These are phyloP conservation scores for Oxycera nigricornis DNA, from an alignment of 2,888 invertebrate genomes.

Conservation along the genomic window DNA sequence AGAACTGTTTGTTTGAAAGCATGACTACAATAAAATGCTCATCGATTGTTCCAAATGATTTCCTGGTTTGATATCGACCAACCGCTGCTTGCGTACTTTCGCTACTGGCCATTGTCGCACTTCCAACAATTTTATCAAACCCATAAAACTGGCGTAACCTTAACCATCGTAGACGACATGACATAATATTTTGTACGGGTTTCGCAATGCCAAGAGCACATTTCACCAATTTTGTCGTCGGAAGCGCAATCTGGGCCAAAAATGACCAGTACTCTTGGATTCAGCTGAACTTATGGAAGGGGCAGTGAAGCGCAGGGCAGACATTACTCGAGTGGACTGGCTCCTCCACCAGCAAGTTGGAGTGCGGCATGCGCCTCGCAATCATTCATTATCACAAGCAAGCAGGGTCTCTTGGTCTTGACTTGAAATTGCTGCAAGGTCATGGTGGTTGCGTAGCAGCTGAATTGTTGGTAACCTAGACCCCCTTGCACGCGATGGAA, in stretches of 20 bases:
- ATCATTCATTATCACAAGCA: not conserved
- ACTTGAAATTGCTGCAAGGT: constrained; percentile 14
- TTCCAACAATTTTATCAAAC: not conserved
- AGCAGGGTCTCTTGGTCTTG: constrained; percentile 17
- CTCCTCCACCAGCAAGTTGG: not conserved
- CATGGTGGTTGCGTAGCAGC: not conserved
- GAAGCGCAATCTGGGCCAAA: not conserved
- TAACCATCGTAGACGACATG: not conserved
- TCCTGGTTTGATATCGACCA: not conserved
- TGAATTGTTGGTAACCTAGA: not conserved
- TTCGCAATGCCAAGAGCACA: not conserved
- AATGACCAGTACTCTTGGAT: not conserved
- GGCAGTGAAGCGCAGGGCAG: no score
- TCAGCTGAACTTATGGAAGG: not conserved
- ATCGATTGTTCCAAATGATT: not conserved
- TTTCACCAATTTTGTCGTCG: not conserved
- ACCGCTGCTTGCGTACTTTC: not conserved
- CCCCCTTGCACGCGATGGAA: not conserved
- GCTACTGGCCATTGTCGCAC: not conserved
- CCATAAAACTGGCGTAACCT: not conserved
- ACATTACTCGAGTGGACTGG: not conserved
- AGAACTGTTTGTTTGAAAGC: no score
- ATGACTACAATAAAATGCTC: no score
- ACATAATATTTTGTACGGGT: not conserved
- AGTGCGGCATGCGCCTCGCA: not conserved